phyloP scores from a whole-genome alignment of 1,140 invertebrate species.

The Calephelis nemesis region DNA sequence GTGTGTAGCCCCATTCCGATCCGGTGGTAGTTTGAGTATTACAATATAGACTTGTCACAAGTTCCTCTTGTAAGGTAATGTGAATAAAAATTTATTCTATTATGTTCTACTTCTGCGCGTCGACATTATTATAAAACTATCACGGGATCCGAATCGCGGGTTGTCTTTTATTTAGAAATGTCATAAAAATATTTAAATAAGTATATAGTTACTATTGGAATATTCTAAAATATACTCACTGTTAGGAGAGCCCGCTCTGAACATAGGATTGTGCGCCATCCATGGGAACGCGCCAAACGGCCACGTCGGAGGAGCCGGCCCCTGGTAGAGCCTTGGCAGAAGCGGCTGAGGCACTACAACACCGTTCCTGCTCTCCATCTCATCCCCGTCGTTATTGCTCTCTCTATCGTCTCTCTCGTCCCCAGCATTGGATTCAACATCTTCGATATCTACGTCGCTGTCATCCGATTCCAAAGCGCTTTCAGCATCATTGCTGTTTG shows the following conservation, averaged over 20 bases:
- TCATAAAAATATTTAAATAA: too few species aligned
- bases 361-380: conserved; percentile 52
- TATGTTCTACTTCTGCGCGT: too few species aligned
- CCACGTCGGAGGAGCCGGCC: conserved; percentile 60
- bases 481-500: conserved; percentile 58
- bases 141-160: too few species aligned
- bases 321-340: conserved; percentile 67
- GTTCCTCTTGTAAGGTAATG: too few species aligned
- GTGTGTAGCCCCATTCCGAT: too few species aligned
- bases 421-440: conserved; percentile 62
- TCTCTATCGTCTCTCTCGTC: conserved; percentile 62
- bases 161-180: too few species aligned
- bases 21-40: too few species aligned
- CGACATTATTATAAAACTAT: too few species aligned
- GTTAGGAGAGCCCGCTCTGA: conserved; percentile 65
- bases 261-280: conserved; percentile 74
- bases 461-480: conserved; percentile 65
- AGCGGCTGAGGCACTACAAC: conserved; percentile 71
- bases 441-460: conserved; percentile 71
- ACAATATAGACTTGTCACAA: too few species aligned
- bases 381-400: conserved; percentile 49
- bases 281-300: conserved; percentile 72
- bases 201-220: too few species aligned
- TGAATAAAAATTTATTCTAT: too few species aligned
- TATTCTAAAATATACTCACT: conserved; percentile 46